Evolutionary conservation across 1,140 invertebrate species (phyloP).

Genomic region (Drosophila pseudoobscura): DNA sequence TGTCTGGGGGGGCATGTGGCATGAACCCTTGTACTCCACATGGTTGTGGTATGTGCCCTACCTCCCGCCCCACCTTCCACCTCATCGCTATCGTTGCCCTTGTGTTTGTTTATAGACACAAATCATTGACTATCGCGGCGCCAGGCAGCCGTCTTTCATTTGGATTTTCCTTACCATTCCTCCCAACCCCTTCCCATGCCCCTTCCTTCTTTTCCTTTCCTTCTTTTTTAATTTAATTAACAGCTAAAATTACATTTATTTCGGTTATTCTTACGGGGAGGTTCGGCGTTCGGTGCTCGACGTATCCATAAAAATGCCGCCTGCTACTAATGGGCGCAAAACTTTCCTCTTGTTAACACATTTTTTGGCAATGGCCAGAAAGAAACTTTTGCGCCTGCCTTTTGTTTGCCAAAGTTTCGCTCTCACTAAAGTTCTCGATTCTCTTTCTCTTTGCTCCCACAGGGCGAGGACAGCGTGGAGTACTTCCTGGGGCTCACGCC

Average conservation of each 20-base stretch:
- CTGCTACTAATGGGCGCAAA: conserved; percentile 73
- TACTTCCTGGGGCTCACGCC: conserved; percentile 98
- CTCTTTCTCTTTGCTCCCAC: conserved; percentile 64
- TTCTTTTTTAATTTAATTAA: conserved; percentile 76
- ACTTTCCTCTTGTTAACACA: conserved; percentile 69
- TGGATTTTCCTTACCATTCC: background rate
- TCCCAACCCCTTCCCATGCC: background rate
- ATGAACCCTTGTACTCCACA: conserved; percentile 61
- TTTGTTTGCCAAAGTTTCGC: conserved; percentile 46
- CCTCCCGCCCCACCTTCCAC: conserved; percentile 19
- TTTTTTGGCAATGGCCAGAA: conserved; percentile 64
- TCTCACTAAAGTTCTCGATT: conserved; percentile 56
- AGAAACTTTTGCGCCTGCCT: conserved; percentile 56
- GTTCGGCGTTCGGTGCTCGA: conserved; percentile 10
- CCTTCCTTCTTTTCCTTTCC: conserved; percentile 14
- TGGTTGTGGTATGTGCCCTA: conserved; percentile 63
- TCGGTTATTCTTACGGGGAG: conserved; percentile 29
- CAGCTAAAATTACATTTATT: conserved; percentile 75
- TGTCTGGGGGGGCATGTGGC: conserved; percentile 40
- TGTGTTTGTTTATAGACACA: conserved; percentile 78
- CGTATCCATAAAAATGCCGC: conserved; percentile 59
- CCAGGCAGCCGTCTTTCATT: conserved; percentile 48
- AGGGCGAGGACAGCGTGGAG: conserved; percentile 98
- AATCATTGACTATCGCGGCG: conserved; percentile 78
- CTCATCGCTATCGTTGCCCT: conserved; percentile 26